A percentile compares a stretch with the other conserved stretches of the same genome.
Conservation (phyloP, 1,140 invertebrate species). For the Procambarus clarkii region DNA sequence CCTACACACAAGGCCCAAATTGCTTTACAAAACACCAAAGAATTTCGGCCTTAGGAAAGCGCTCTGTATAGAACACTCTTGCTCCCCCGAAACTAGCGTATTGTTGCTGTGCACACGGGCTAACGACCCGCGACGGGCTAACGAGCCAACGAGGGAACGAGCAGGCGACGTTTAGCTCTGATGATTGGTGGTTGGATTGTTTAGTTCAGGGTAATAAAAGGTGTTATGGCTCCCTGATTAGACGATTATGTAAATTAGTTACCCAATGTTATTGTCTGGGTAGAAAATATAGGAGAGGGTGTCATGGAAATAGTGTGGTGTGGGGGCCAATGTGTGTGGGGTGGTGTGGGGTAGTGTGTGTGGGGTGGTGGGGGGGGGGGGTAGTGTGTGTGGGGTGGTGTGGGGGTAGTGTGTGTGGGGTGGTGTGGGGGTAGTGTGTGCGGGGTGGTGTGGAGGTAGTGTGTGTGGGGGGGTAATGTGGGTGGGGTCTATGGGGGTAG, state of each 20-base stretch:
- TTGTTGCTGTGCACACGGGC: background rate
- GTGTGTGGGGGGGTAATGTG: too few species aligned
- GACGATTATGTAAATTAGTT: constrained; percentile 5
- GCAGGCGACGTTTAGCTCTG: background rate
- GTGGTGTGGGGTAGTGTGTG: too few species aligned
- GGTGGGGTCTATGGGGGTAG: too few species aligned
- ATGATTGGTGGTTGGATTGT: constrained; percentile 8
- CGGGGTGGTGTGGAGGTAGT: too few species aligned
- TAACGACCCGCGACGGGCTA: constrained; percentile 5
- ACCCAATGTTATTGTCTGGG: background rate
- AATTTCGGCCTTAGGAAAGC: background rate
- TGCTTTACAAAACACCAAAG: background rate
- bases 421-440: too few species aligned
- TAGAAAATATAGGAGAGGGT: background rate
- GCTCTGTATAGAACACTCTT: background rate
- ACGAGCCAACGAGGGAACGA: constrained; percentile 5
- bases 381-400: too few species aligned
- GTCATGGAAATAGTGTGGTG: background rate
- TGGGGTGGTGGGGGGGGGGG: too few species aligned
- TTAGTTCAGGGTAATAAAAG: background rate
- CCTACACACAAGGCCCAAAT: background rate
- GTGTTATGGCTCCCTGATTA: constrained; percentile 1
- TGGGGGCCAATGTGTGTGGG: background rate
- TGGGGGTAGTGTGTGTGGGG: too few species aligned
- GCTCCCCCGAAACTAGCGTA: background rate